Evolutionary conservation across 2,113 vertebrate species (phyloP), one percentile per base, ranked within the genome.

Genomic region (Oncorhynchus tshawytscha): DNA sequence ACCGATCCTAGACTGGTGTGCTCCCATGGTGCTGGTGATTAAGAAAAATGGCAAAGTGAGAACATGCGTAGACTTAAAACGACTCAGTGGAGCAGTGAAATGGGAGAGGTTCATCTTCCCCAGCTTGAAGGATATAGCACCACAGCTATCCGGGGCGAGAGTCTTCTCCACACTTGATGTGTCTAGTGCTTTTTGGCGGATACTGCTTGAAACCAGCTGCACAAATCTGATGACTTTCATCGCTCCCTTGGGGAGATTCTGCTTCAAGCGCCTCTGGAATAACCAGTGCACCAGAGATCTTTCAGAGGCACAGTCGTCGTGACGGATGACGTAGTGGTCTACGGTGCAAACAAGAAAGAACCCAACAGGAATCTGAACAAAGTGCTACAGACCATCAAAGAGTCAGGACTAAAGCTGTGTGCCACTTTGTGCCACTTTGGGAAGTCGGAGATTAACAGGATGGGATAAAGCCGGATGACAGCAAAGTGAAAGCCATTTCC

Each of bases 281-380:
- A 7, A 76, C 72, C 2, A 79, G 70, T 1, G 77, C 71, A 2
- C 75, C 81, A 31, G 29, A 5, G 5, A 31, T 31, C 29, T 31
- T 31, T 31, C 29, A 31, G 29, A 31, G 29, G 72, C 20, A 0
- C 20, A 0, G 68, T 73, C 1, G 60, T 49, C 0, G 45, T 74
- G 13, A 81, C 80, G 79, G 82, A 84, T 8, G 72, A 84, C n/a
- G 67, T 86, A 5, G 54, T 84, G 1, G 68, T 85, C 25, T 80
- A 70, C 13, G 70, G 80, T 3, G 6, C 0, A 18, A 54, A 34
- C 31, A 34, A 34, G 6, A 6, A 34, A 34, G 31, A 34, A 34
- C 31, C 5, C 31, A 1, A 34, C 31, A 34, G 1, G 31, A 34
- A 34, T 34, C 31, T 34, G 31, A 34, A 1, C 31, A 34, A 34